Percentiles rank a stretch among this genome's conserved stretches.
Conservation (phyloP, 2,113 vertebrate genomes). For the Lasiurus cinereus region DNA sequence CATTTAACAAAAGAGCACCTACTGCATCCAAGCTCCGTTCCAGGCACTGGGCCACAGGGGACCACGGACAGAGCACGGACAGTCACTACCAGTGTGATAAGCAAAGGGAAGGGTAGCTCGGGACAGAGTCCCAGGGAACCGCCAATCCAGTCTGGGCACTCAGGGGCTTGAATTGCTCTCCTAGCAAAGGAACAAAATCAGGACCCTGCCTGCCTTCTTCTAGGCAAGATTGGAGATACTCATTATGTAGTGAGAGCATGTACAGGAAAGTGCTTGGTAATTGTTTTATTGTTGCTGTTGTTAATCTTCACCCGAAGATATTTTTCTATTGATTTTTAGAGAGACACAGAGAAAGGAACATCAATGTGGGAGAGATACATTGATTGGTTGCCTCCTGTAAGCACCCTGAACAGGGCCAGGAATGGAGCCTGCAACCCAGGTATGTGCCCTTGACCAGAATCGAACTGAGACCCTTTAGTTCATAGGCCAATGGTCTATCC, state of each 20-base stretch:
- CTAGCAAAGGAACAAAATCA: background rate
- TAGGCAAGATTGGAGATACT: background rate
- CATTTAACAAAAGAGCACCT: background rate
- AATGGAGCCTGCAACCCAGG: too few relatives aligned
- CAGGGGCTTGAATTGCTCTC: background rate
- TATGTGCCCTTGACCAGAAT: too few relatives aligned
- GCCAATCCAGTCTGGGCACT: background rate
- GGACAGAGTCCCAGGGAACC: background rate
- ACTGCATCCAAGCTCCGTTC: background rate
- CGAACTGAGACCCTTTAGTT: too few relatives aligned
- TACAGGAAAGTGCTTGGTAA: background rate
- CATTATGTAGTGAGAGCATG: background rate
- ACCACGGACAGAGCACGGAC: rapidly evolving
- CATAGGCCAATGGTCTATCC: too few relatives aligned
- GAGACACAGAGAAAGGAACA: too few relatives aligned
- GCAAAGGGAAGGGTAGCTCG: background rate
- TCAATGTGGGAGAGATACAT: too few relatives aligned
- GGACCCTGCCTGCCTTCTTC: background rate
- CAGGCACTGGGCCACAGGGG: background rate
- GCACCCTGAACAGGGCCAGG: too few relatives aligned
- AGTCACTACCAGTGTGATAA: background rate
- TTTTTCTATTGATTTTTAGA: too few relatives aligned
- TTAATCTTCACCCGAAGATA: too few relatives aligned
- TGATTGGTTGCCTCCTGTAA: too few relatives aligned
- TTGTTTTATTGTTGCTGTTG: too few relatives aligned